Evolutionary conservation across 2,113 vertebrate genomes (phyloP).

Genomic region (Vimba vimba): DNA sequence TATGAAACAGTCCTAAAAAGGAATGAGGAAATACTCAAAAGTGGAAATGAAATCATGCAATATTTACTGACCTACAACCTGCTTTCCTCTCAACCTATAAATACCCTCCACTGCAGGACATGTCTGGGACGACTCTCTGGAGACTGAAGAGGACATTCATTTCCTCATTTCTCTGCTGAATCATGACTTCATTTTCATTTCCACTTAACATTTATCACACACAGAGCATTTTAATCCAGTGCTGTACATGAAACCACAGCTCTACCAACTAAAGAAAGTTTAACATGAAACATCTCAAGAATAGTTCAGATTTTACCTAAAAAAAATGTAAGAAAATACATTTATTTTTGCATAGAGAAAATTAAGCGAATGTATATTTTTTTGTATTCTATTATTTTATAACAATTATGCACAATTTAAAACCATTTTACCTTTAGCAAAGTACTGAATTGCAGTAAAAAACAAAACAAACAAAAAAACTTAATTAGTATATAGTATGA

Average conservation of each 20-base stretch:
- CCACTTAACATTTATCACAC: not conserved
- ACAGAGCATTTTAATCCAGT: not conserved
- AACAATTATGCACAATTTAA: not conserved
- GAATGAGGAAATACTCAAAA: not conserved
- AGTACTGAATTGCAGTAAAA: too few relatives aligned
- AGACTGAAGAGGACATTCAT: not conserved
- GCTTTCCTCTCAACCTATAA: conserved; percentile 69
- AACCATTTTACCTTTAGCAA: not conserved
- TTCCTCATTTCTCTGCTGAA: conserved; percentile 5
- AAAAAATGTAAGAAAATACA: not conserved
- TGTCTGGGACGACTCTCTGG: not conserved
- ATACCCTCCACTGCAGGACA: conserved; percentile 52
- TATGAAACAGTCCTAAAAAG: not conserved
- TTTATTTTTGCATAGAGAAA: not conserved
- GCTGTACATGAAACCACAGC: not conserved
- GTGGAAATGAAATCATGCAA: conserved; percentile 65
- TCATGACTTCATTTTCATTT: not conserved
- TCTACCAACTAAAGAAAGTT: not conserved
- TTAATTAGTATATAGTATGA: too few relatives aligned
- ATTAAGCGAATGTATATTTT: not conserved
- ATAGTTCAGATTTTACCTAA: not conserved
- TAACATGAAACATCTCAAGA: not conserved
- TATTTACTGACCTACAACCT: conserved; percentile 72
- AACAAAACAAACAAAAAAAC: too few relatives aligned
- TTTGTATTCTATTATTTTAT: not conserved